Base-by-base conservation (phyloP, 2,888 invertebrate species). In the Copidosoma aretas region DNA sequence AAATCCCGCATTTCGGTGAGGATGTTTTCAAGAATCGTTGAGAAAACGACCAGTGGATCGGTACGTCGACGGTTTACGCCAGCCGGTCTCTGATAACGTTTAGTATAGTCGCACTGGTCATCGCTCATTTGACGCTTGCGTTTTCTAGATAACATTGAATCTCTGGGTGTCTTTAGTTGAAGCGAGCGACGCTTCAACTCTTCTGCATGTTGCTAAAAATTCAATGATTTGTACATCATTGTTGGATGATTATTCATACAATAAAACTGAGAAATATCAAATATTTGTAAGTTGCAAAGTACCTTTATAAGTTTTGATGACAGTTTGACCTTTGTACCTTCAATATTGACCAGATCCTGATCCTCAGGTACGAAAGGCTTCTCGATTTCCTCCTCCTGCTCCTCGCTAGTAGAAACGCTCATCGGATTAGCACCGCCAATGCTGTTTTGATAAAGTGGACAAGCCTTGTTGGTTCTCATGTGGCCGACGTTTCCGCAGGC, bases 381-480 rank as follows among this genome's bases (percentile, higher is more conserved):
- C 22, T 72, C 72, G 41, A 66, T 76, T 90, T 93, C 93, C 77
- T 93, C 93, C 78, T 92, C 92, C 77, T 94, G 90, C 77, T 94
- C 93, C 77, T 95, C 95, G 0, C 91, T 92, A 85, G 91, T 86
- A 0, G 91, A 89, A 2, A 66, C 63, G 17, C 52, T 90, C 89
- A 76, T 89, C 12, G 17, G 5, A 12, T 58, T 41, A 0, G 58
- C 14, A 8, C 54, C 54, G 14, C 32, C 71, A 17, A 72, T 67
- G 32, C 72, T 65, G 67, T 91, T 91, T 70, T 93, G 93, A 84
- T 97, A 99, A 60, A 95, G 84, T 0, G 98, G 98, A 84, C 99
- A 99, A 15, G 98, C 95, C 82, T 98, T 97, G 85, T 99, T 99
- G 0, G 98, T 99, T 64, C 97, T 86, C 90, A 90, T 90, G 78